phyloP scores from a whole-genome alignment of 1,140 invertebrate species.

The Gryllus bimaculatus region DNA sequence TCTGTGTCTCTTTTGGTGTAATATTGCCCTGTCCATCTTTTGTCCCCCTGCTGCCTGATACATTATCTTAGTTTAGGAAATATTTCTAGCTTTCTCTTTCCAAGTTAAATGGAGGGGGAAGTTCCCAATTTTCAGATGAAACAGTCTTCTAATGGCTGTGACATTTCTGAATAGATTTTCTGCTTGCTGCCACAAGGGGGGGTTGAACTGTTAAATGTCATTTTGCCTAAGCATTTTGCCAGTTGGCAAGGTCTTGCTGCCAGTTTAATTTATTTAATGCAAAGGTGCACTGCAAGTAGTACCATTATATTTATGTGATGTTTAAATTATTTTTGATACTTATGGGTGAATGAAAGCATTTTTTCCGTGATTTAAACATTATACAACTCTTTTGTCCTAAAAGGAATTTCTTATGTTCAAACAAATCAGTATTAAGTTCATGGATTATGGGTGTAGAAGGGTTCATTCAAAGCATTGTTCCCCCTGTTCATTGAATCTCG shows the following conservation, averaged over 20 bases:
- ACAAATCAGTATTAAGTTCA: neutral
- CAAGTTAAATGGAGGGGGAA: neutral
- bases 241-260: neutral
- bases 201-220: neutral
- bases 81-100: neutral
- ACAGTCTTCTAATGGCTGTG: neutral
- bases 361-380: neutral
- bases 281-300: neutral
- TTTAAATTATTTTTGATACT: neutral
- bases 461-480: neutral
- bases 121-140: neutral
- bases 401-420: neutral
- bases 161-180: neutral
- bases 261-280: neutral
- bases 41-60: neutral
- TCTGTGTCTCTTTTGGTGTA: constrained; percentile 23
- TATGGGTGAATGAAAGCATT: neutral
- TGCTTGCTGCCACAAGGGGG: neutral
- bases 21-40: constrained; percentile 14
- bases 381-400: neutral
- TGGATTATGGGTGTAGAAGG: neutral
- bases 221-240: constrained; percentile 1
- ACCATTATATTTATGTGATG: neutral
- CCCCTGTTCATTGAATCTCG: neutral
- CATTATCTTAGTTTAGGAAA: constrained; percentile 18